phyloP scores from a whole-genome alignment of 1,140 invertebrate genomes.

The Carposina sasakii region DNA sequence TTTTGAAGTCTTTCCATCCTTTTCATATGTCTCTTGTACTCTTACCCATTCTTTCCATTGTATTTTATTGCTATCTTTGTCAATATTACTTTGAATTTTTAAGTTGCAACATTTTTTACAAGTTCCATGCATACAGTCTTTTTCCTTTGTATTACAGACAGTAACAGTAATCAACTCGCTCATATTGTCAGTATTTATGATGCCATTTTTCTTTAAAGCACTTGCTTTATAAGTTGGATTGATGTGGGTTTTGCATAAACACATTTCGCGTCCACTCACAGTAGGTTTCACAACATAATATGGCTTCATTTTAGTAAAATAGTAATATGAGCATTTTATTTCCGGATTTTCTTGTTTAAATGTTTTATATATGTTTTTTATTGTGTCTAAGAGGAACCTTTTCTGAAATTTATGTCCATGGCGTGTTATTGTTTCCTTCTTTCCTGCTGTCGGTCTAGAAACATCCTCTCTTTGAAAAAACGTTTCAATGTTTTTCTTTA shows the following conservation, averaged over 20 bases:
- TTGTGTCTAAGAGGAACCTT: conserved; percentile 1
- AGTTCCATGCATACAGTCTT: conserved; percentile 1
- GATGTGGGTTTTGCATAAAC: conserved; percentile 7
- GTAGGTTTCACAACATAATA: conserved; percentile 4
- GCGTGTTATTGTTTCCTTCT: background rate
- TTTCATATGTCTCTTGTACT: background rate
- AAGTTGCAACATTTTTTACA: conserved; percentile 4
- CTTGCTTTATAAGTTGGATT: conserved; percentile 4
- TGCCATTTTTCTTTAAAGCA: conserved; percentile 1
- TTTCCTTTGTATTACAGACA: background rate
- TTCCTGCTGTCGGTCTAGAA: conserved; percentile 8
- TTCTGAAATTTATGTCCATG: conserved; percentile 4
- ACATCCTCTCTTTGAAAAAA: conserved; percentile 5
- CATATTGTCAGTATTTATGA: background rate
- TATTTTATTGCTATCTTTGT: background rate
- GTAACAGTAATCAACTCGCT: background rate
- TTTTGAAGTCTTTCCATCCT: background rate
- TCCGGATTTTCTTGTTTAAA: conserved; percentile 2
- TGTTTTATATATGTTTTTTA: conserved; percentile 2
- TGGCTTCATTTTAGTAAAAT: conserved; percentile 3
- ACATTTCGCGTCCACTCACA: conserved; percentile 5
- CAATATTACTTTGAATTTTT: background rate
- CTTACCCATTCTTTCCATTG: conserved; percentile 2
- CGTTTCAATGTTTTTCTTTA: background rate
- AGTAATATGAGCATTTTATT: conserved; percentile 8